These are phyloP conservation scores for Mormoops blainvillei DNA, from an alignment of 2,113 vertebrate genomes.

Conservation along the genomic window DNA sequence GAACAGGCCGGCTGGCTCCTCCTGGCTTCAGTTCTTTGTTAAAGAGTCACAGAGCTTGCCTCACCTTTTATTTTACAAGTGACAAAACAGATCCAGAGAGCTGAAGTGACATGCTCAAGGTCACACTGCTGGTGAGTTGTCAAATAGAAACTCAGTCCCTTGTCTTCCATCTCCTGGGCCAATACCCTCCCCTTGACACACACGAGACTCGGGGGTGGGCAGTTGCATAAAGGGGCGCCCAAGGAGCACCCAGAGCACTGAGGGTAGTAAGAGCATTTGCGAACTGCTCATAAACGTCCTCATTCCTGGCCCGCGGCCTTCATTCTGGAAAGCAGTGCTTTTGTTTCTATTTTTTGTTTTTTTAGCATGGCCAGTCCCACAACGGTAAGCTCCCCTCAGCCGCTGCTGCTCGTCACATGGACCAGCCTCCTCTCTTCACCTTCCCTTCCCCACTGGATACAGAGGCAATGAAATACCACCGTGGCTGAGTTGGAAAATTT, in stretches of 20 bases:
- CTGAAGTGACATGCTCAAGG: background rate
- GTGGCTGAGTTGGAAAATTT: constrained; percentile 74
- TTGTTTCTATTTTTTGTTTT: background rate
- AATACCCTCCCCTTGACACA: background rate
- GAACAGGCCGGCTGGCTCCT: background rate
- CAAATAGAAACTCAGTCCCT: background rate
- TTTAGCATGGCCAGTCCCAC: background rate
- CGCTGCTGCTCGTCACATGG: constrained; percentile 20
- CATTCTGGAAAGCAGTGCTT: background rate
- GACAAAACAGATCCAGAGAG: background rate
- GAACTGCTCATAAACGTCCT: no score
- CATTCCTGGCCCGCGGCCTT: background rate
- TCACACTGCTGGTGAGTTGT: background rate
- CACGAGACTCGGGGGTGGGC: background rate
- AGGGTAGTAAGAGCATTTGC: background rate
- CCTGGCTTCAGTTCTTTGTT: background rate
- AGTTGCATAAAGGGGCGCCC: background rate
- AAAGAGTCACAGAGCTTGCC: background rate
- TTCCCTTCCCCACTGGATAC: constrained; percentile 39
- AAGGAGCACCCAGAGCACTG: rapidly evolving
- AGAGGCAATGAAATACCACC: constrained; percentile 73
- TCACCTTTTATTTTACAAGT: background rate
- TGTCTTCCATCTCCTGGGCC: rapidly evolving
- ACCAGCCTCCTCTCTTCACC: constrained; percentile 28
- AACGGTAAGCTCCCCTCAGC: rapidly evolving